phyloP scores from a whole-genome alignment of 2,113 vertebrate species.

The Australoheros scitulus region DNA sequence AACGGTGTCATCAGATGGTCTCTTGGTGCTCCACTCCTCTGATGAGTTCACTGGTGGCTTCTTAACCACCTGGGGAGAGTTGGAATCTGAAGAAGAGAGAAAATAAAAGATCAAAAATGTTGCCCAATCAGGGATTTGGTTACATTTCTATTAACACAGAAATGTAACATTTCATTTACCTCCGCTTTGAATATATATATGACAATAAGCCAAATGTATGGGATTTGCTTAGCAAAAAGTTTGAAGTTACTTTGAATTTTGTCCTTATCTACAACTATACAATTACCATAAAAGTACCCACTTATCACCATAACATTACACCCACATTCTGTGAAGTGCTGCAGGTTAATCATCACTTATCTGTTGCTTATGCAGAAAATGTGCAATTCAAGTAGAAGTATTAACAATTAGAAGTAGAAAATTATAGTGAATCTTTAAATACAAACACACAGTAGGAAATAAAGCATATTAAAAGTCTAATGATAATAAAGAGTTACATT shows the following conservation, averaged over 20 bases:
- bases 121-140: background rate
- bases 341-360: background rate
- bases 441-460: background rate
- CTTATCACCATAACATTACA: background rate
- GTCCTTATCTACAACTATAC: background rate
- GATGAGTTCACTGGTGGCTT: constrained; percentile 81
- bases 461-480: background rate
- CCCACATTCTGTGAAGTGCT: background rate
- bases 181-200: background rate
- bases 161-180: background rate
- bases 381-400: background rate
- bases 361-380: background rate
- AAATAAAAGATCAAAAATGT: background rate
- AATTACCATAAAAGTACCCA: background rate
- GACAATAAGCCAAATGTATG: background rate
- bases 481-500: no score
- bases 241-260: background rate
- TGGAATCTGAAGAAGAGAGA: constrained; percentile 73
- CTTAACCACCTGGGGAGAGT: constrained; percentile 84
- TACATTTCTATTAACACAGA: background rate
- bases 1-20: constrained; percentile 85
- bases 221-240: background rate
- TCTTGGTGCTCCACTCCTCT: constrained; percentile 86
- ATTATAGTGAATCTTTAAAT: background rate
- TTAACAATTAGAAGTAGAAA: background rate